A percentile compares a stretch with the other conserved stretches of the same genome.
These are phyloP conservation scores for Penaeus chinensis DNA, from an alignment of 1,140 invertebrate genomes.

Conservation along the genomic window DNA sequence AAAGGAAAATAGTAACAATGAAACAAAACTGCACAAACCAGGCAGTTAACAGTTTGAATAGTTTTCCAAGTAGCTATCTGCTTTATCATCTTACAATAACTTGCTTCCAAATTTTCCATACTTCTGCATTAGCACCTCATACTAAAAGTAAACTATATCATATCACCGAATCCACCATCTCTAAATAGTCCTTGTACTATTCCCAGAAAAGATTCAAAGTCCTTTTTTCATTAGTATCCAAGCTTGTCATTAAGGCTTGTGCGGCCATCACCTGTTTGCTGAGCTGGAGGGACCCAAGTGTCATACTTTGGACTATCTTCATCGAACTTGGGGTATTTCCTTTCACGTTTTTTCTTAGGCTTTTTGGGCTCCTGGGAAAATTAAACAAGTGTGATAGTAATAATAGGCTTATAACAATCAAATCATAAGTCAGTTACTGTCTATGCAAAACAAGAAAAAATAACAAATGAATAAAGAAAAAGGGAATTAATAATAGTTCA, in stretches of 20 bases:
- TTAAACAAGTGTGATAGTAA: neutral
- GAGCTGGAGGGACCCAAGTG: constrained; percentile 80
- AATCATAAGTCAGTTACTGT: neutral
- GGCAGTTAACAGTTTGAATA: no score
- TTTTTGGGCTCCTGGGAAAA: neutral
- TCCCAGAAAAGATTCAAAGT: no score
- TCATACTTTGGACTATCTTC: constrained; percentile 72
- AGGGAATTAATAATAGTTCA: neutral
- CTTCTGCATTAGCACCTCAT: no score
- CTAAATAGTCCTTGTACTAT: no score
- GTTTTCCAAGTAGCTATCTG: no score
- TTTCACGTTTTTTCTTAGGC: constrained; percentile 60
- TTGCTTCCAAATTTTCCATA: no score
- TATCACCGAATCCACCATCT: no score
- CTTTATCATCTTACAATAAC: no score
- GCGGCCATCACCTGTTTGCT: constrained; percentile 83
- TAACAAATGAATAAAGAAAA: neutral
- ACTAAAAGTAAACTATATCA: no score
- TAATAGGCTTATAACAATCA: neutral
- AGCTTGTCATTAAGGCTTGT: constrained; percentile 85
- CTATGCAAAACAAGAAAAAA: neutral
- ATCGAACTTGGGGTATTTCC: constrained; percentile 71
- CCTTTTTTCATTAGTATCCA: constrained; percentile 75
- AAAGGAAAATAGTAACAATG: no score
- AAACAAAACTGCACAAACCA: no score